phyloP scores from a whole-genome alignment of 2,113 vertebrate genomes.

The Perca fluviatilis region DNA sequence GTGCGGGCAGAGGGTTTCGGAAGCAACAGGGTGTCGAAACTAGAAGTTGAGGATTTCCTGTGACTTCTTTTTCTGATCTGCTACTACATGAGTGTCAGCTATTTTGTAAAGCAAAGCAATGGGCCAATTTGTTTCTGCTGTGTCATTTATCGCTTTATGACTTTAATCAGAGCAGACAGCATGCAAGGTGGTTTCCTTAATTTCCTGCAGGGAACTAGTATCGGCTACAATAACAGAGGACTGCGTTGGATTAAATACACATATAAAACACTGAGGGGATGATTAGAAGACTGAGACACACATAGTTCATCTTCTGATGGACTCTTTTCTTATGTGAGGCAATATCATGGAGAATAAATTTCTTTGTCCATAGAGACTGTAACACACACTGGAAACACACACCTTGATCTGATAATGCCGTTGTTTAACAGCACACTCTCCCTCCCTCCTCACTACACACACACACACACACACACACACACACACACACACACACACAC shows the following conservation, averaged over 20 bases:
- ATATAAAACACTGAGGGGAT: constrained; percentile 4
- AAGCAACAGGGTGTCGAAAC: constrained; percentile 54
- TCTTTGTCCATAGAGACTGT: constrained; percentile 19
- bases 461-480: background rate
- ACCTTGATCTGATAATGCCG: background rate
- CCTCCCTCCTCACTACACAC: background rate
- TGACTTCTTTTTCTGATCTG: constrained; percentile 19
- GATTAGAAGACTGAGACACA: background rate
- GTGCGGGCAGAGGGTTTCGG: constrained; percentile 32
- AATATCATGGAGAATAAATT: constrained; percentile 1
- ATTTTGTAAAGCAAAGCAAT: constrained; percentile 20
- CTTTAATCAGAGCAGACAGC: constrained; percentile 31
- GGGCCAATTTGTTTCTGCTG: background rate
- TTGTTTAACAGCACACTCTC: constrained; percentile 5
- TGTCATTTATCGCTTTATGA: constrained; percentile 63
- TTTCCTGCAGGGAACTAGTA: constrained; percentile 57
- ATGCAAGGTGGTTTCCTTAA: constrained; percentile 45
- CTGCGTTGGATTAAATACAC: constrained; percentile 32
- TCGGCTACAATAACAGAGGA: constrained; percentile 51
- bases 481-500: background rate
- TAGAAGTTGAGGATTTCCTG: constrained; percentile 67
- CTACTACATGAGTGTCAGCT: background rate
- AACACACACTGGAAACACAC: background rate
- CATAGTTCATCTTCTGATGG: constrained; percentile 33
- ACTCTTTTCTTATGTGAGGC: constrained; percentile 33